phyloP scores from a whole-genome alignment of 1,140 invertebrate genomes.

The Octopus sinensis region DNA sequence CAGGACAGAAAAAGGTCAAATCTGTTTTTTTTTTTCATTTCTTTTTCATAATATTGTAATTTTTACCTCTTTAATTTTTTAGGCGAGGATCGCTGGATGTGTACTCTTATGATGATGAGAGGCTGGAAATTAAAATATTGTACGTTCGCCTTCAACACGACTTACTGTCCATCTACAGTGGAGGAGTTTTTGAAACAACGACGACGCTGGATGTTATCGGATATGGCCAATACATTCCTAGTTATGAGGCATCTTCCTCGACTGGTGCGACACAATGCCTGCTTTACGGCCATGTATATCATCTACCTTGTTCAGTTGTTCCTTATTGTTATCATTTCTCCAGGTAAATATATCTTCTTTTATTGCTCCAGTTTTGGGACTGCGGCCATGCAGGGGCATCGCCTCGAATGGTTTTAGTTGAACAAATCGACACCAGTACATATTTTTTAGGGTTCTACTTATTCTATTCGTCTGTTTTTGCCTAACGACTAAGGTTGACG shows the following conservation, averaged over 20 bases:
- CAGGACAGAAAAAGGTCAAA: too few relatives aligned
- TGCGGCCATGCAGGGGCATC: too few relatives aligned
- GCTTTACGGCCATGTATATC: constrained; percentile 63
- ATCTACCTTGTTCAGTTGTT: constrained; percentile 40
- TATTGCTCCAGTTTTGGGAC: too few relatives aligned
- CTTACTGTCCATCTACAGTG: constrained; percentile 37
- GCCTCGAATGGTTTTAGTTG: too few relatives aligned
- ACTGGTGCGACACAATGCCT: constrained; percentile 62
- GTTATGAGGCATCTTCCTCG: constrained; percentile 60
- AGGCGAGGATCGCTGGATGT: constrained; percentile 45
- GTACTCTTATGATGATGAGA: constrained; percentile 39
- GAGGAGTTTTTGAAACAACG: constrained; percentile 46
- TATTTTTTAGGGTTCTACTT: constrained; percentile 31
- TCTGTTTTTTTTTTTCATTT: background rate
- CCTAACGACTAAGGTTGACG: too few relatives aligned
- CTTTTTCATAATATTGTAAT: background rate
- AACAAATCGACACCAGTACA: too few relatives aligned
- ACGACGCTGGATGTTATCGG: constrained; percentile 63
- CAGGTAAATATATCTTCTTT: constrained; percentile 15
- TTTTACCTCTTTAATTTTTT: background rate
- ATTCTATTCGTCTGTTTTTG: constrained; percentile 20
- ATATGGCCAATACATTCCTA: constrained; percentile 66
- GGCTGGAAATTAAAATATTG: constrained; percentile 38
- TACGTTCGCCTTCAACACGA: constrained; percentile 30
- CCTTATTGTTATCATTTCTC: constrained; percentile 34